A percentile compares a stretch with the other conserved stretches of the same genome.
Conservation (phyloP, 2,888 invertebrate genomes). For the Spisula subtruncata region DNA sequence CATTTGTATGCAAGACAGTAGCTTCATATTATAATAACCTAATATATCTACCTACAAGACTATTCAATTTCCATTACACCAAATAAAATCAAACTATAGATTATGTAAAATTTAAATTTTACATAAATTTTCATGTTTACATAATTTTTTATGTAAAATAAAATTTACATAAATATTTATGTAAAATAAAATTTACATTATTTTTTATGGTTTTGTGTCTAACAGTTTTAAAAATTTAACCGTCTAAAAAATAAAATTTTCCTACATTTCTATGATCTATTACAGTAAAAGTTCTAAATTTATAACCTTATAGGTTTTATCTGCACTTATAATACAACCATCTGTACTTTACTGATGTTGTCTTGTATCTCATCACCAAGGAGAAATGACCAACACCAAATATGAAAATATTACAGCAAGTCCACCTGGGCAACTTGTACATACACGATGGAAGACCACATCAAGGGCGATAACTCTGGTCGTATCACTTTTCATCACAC, state of each 20-base stretch:
- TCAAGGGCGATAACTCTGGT: too few relatives aligned
- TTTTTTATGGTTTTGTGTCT: not conserved
- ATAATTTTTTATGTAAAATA: too few relatives aligned
- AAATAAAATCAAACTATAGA: not conserved
- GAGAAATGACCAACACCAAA: not conserved
- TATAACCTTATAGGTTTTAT: not conserved
- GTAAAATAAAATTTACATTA: too few relatives aligned
- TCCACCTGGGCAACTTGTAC: not conserved
- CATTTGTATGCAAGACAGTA: not conserved
- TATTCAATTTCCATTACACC: not conserved
- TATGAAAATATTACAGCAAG: not conserved
- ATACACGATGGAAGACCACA: not conserved
- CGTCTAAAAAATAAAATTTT: constrained; percentile 1
- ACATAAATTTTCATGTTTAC: too few relatives aligned
- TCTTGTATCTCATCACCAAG: not conserved
- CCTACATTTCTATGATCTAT: not conserved
- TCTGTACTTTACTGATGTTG: not conserved
- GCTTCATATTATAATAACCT: not conserved
- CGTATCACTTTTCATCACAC: not conserved
- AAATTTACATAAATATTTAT: too few relatives aligned
- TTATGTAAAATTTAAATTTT: not conserved
- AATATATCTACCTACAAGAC: not conserved
- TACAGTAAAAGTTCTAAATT: not conserved
- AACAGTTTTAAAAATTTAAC: not conserved
- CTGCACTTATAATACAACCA: not conserved